Base-by-base conservation (phyloP, 2,888 invertebrate genomes). In the Bhutanitis thaidina region DNA sequence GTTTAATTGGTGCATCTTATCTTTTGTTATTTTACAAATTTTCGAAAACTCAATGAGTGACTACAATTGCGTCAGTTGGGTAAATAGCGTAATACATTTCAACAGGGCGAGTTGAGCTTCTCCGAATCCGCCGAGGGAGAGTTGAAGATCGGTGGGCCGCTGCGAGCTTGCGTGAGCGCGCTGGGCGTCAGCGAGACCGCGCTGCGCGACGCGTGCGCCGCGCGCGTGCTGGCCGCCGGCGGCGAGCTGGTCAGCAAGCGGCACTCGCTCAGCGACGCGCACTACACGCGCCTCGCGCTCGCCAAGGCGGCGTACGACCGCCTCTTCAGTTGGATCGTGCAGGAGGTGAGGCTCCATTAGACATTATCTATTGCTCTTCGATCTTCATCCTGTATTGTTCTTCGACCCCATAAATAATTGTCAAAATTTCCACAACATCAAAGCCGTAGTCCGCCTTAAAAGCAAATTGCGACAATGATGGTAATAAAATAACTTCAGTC, bases 301-400 rank as follows among this genome's bases (percentile, higher is more conserved):
- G 96, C 97, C 1, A 99, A 99, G 91, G 98, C 98, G 1, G 93
- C 98, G 20, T 99, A 99, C 71, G 98, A 98, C 70, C 90, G 98
- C 14, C 90, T 99, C 45, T 99, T 99, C 84, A 93, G 96, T 0
- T 98, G 97, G 96, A 96, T 98, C 54, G 98, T 99, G 12, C 92
- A 93, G 36, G 90, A 88, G 80, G 88, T 86, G 0, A 49, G 61
- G 1, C 27, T 8, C 4, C 27, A 27, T 3, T 8, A 3, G 5
- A 3, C 20, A 20, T 3, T 3, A 20, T 20, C 20, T 20, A 20
- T 20, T 20, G 20, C 5, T 20, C 20, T 20, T 20, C 20, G 5
- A 20, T 20, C 20, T 2, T 20, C 3, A 20, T 20, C 20, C 5
- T 20, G 2, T 20, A 20, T n/a, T n/a, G n/a, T n/a, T n/a, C n/a